Base-by-base conservation (phyloP, 2,113 vertebrate species). In the Silurus meridionalis region DNA sequence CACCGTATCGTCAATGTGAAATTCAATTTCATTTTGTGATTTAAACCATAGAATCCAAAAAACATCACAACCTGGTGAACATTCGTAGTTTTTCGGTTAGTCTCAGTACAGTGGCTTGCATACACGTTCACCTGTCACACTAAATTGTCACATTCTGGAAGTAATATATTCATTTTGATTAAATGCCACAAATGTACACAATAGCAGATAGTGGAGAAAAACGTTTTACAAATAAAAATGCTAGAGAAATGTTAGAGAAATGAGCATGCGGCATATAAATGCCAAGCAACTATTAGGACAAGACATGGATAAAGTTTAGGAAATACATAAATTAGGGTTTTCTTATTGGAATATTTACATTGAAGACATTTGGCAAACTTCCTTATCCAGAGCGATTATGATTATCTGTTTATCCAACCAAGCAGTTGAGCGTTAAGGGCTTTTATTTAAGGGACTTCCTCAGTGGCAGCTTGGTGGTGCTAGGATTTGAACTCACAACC, bases 1-100 rank as follows among this genome's bases (percentile, higher is more conserved):
- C 48, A 53, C 28, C 81, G 9, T 74, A 53, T 46, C 10, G n/a
- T n/a, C 53, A 0, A 28, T 10, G 19, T n/a, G 4, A n/a, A 78
- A 85, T 82, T 82, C 21, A 66, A 88, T 83, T 63, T 50, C 23
- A 58, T 19, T 60, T 19, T 9, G 14, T 53, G 52, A 78, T 78
- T 55, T 23, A 50, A 75, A 50, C 71, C 71, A 50, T 14, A 1
- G 4, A n/a, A 75, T 52, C 46, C 21, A 53, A 75, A 53, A 48
- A 55, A 28, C 52, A n/a, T 11, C 23, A 57, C n/a, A 8, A 48
- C 28, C 2, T 37, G 14, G 75, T 57, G 23, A 77, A 10, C 13
- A 75, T 11, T 52, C 19, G 21, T 50, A 11, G 19, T 48, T 72
- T 9, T 74, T 50, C 37, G 8, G 46, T 75, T 52, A 5, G 8